Evolutionary conservation across 2,888 invertebrate genomes (phyloP), one percentile per base, ranked within the genome.

Genomic region (Ditula angustiorana): DNA sequence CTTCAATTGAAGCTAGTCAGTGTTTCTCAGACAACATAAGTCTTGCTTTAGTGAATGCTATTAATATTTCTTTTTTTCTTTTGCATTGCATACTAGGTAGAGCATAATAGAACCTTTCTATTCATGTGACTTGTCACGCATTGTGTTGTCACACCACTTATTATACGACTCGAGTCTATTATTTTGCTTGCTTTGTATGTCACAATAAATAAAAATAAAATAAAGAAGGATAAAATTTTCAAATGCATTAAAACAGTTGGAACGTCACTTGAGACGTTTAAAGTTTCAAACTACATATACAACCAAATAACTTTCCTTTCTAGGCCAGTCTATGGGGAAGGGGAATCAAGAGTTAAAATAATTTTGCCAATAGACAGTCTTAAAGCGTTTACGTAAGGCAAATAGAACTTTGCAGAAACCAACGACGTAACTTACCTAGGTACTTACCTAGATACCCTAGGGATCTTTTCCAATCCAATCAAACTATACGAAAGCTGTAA

Each of bases 401-500:
- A 41, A 19, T 41, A 19, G 19, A 19, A 41, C 19, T 41, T 41
- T 19, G 10, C 41, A 10, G 19, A 41, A 41, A 19, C 19, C 24
- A 46, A 46, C 23, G 11, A 46, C 23, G 24, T 23, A 5, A 23
- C 13, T 35, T 35, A 23, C 13, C 23, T 35, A 13, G 23, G 23
- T 11, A 21, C n/a, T 19, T 41, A 19, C n/a, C n/a, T n/a, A n/a
- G n/a, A n/a, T 41, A 13, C 53, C 53, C 52, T 53, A 33, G 23
- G n/a, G 52, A 35, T 13, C 11, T 3, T 30, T 7, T 19, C 23
- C 24, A n/a, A 46, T 46, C 8, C 11, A 53, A 53, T 23, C 33
- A 53, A 19, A 35, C 5, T 53, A 53, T 33, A 33, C 21, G 7
- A 35, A n/a, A 52, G 52, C 33, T 52, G 19, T 53, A 35, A 53